These are phyloP conservation scores for Drosophila busckii DNA, from an alignment of 1,140 invertebrate species.

Conservation along the genomic window DNA sequence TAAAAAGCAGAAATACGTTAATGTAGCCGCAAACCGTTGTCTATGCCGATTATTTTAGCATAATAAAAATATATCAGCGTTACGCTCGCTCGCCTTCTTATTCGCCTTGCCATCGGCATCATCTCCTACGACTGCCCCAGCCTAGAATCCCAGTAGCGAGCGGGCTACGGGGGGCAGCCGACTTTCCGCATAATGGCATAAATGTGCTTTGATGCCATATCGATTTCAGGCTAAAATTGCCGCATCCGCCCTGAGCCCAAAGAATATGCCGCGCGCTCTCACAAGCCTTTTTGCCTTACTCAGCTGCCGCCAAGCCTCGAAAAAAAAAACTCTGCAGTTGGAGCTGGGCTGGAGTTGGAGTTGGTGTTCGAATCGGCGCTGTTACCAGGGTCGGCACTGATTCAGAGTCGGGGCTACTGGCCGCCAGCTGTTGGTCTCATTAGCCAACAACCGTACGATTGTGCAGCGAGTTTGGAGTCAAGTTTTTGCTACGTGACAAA, in stretches of 20 bases:
- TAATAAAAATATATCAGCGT: slow-evolving; percentile 73
- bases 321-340: slow-evolving; percentile 11
- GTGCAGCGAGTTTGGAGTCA: slow-evolving; percentile 41
- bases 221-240: slow-evolving; percentile 71
- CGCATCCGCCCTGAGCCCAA: slow-evolving; percentile 56
- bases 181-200: slow-evolving; percentile 66
- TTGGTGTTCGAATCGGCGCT: background rate
- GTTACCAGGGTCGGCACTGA: too few relatives aligned
- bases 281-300: slow-evolving; percentile 9
- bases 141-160: background rate
- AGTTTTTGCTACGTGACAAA: slow-evolving; percentile 72
- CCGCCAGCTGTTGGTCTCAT: slow-evolving; percentile 54
- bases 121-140: slow-evolving; percentile 27
- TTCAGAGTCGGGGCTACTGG: slow-evolving; percentile 45
- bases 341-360: slow-evolving; percentile 9
- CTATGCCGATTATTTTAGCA: slow-evolving; percentile 73
- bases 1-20: too few relatives aligned
- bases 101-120: slow-evolving; percentile 38
- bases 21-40: slow-evolving; percentile 31
- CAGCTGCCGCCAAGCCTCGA: slow-evolving; percentile 21
- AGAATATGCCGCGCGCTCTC: slow-evolving; percentile 1
- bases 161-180: background rate
- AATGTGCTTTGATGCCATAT: slow-evolving; percentile 74
- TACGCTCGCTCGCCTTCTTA: slow-evolving; percentile 24
- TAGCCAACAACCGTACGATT: slow-evolving; percentile 32